Percentiles rank a stretch among this genome's conserved stretches.
phyloP scores from a whole-genome alignment of 1,140 invertebrate genomes.

The Rhyacophila brunnea region DNA sequence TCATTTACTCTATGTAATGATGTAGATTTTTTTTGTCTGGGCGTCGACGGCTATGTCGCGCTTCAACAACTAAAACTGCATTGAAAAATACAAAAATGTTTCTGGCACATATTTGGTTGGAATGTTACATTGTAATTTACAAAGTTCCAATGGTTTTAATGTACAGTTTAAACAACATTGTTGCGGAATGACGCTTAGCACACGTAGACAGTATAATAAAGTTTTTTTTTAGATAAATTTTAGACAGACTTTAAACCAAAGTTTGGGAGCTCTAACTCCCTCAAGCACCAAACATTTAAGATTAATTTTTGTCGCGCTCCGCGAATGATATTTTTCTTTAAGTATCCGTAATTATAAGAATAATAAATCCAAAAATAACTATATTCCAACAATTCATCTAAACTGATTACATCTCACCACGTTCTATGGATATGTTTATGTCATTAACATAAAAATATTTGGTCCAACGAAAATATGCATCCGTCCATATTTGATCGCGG shows the following conservation, averaged over 20 bases:
- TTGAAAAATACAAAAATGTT: slow-evolving; percentile 43
- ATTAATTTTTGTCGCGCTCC: slow-evolving; percentile 30
- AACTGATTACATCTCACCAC: slow-evolving; percentile 44
- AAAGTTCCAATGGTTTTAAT: slow-evolving; percentile 29
- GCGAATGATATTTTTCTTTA: slow-evolving; percentile 31
- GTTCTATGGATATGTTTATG: slow-evolving; percentile 41
- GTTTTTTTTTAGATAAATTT: slow-evolving; percentile 33
- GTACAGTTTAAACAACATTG: slow-evolving; percentile 29
- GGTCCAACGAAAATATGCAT: slow-evolving; percentile 52
- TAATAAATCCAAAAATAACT: slow-evolving; percentile 38
- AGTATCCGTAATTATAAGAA: slow-evolving; percentile 26
- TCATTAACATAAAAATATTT: slow-evolving; percentile 39
- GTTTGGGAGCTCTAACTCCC: slow-evolving; percentile 32
- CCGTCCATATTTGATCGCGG: slow-evolving; percentile 38
- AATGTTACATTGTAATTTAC: slow-evolving; percentile 43
- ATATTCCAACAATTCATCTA: slow-evolving; percentile 46
- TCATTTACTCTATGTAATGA: slow-evolving; percentile 32
- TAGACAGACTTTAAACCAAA: slow-evolving; percentile 37
- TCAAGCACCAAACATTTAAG: slow-evolving; percentile 35
- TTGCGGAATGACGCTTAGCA: slow-evolving; percentile 23
- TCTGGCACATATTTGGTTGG: slow-evolving; percentile 53
- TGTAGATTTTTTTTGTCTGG: slow-evolving; percentile 25
- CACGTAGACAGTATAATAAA: slow-evolving; percentile 19
- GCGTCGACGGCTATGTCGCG: slow-evolving; percentile 3
- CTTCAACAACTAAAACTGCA: slow-evolving; percentile 26